Percentiles rank a stretch among this genome's conserved stretches.
Conservation (phyloP, 2,797 vertebrate genomes). For the Ispidina lecontei region DNA sequence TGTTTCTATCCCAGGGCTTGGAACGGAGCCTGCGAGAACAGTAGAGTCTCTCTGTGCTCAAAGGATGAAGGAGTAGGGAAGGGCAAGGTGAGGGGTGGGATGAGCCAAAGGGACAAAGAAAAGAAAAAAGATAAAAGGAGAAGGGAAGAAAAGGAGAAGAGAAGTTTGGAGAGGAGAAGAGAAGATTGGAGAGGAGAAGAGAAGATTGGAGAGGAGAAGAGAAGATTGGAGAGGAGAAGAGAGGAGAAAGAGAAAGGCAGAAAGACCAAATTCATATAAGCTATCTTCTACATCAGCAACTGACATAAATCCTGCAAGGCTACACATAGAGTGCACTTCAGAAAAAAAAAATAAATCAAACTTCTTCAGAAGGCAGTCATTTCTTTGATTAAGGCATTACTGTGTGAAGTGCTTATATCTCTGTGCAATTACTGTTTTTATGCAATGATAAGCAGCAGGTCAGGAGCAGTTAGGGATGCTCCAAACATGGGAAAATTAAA, state of each 20-base stretch:
- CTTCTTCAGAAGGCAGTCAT: background rate
- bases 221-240: too few species aligned
- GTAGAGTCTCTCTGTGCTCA: background rate
- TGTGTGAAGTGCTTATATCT: background rate
- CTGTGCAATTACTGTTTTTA: conserved; percentile 48
- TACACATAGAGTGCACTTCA: background rate
- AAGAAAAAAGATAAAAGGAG: background rate
- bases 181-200: too few species aligned
- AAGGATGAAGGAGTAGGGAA: background rate
- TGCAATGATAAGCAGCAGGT: conserved; percentile 4
- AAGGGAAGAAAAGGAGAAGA: too few species aligned
- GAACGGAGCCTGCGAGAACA: background rate
- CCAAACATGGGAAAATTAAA: conserved; percentile 20
- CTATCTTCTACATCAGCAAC: background rate
- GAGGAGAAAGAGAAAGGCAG: background rate
- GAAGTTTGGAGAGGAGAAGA: too few species aligned
- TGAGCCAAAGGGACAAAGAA: background rate
- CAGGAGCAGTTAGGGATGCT: conserved; percentile 25
- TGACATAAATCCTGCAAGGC: background rate
- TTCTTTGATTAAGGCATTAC: conserved; percentile 32
- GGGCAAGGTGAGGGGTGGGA: background rate
- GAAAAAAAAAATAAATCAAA: background rate
- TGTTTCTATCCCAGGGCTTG: background rate
- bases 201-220: too few species aligned
- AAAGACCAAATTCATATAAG: background rate